Evolutionary conservation across 1,140 invertebrate genomes (phyloP).

Genomic region (Zaprionus davidi): DNA sequence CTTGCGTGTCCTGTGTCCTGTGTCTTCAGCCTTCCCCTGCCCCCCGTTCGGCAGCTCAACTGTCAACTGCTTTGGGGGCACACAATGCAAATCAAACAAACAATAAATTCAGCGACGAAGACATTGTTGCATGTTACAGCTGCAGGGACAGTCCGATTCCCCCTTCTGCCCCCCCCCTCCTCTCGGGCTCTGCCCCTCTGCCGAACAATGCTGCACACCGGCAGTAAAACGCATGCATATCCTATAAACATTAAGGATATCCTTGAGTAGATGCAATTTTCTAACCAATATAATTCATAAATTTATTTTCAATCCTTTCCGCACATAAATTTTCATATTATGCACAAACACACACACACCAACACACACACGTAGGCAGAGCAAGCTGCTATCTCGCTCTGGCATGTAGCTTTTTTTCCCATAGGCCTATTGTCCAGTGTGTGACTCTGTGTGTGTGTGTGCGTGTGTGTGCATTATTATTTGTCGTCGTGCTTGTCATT

Average conservation of each 20-base stretch:
- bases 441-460: slow-evolving; percentile 24
- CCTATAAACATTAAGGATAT: slow-evolving; percentile 82
- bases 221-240: slow-evolving; percentile 70
- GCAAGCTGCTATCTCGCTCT: slow-evolving; percentile 16
- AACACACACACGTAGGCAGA: slow-evolving; percentile 10
- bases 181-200: not conserved
- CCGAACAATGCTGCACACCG: slow-evolving; percentile 48
- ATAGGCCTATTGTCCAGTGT: slow-evolving; percentile 66
- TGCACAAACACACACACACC: slow-evolving; percentile 57
- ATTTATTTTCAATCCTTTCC: slow-evolving; percentile 84
- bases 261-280: slow-evolving; percentile 84
- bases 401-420: slow-evolving; percentile 38
- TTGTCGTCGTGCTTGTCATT: slow-evolving; percentile 84
- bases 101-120: slow-evolving; percentile 75
- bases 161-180: not conserved
- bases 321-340: slow-evolving; percentile 84
- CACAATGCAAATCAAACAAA: slow-evolving; percentile 80
- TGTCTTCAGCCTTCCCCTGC: not conserved
- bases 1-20: not conserved
- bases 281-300: slow-evolving; percentile 84
- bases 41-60: not conserved
- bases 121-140: slow-evolving; percentile 66
- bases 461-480: slow-evolving; percentile 76
- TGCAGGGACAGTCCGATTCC: slow-evolving; percentile 7
- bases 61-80: slow-evolving; percentile 32